phyloP scores from a whole-genome alignment of 2,888 invertebrate species.

The Scotopteryx bipunctaria region DNA sequence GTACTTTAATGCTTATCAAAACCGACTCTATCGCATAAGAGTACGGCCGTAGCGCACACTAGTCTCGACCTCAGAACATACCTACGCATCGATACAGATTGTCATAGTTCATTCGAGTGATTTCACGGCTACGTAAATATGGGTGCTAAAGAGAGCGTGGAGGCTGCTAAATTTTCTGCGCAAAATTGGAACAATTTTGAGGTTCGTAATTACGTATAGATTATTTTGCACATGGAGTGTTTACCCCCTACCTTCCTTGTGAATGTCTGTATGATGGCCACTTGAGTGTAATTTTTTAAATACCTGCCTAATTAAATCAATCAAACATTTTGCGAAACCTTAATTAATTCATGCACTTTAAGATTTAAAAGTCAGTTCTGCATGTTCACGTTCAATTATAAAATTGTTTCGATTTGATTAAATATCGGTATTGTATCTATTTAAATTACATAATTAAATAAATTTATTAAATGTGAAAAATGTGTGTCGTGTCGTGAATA shows the following conservation, averaged over 20 bases:
- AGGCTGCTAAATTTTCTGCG: conserved; percentile 91
- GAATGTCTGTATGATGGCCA: conserved; percentile 67
- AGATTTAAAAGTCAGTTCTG: conserved; percentile 59
- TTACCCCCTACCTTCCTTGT: conserved; percentile 75
- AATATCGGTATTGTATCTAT: not conserved
- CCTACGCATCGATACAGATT: conserved; percentile 69
- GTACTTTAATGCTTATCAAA: conserved; percentile 76
- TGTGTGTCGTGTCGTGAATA: conserved; percentile 36
- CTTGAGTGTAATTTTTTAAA: conserved; percentile 44
- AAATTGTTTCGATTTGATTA: conserved; percentile 21
- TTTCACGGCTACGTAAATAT: conserved; percentile 82
- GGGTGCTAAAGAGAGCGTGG: conserved; percentile 93
- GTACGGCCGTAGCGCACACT: conserved; percentile 73
- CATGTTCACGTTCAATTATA: conserved; percentile 61
- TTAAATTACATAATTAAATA: conserved; percentile 6
- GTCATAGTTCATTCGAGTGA: conserved; percentile 78
- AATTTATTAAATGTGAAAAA: conserved; percentile 24
- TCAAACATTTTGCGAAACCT: conserved; percentile 30
- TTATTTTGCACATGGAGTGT: conserved; percentile 82
- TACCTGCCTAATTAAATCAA: conserved; percentile 30
- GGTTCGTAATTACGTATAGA: conserved; percentile 85
- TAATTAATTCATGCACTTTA: conserved; percentile 66
- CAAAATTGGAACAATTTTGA: conserved; percentile 92
- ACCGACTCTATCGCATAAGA: conserved; percentile 65
- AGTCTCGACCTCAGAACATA: conserved; percentile 77